Evolutionary conservation across 2,888 invertebrate species (phyloP).

Genomic region (Dasypogon diadema): DNA sequence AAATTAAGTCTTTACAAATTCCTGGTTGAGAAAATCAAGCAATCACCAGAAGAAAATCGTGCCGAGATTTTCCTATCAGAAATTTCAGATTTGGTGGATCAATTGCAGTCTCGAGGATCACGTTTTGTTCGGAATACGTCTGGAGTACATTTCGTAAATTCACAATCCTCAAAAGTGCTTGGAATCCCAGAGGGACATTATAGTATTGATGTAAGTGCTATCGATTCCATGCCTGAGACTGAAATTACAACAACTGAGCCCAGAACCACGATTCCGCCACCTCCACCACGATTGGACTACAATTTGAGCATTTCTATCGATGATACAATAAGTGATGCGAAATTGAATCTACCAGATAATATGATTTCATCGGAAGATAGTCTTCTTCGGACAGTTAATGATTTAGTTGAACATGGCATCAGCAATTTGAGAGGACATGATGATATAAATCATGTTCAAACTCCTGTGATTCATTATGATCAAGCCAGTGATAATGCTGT

Average conservation of each 20-base stretch:
- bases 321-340: constrained; percentile 65
- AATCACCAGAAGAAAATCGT: constrained; percentile 63
- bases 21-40: constrained; percentile 64
- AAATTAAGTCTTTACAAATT: constrained; percentile 63
- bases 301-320: constrained; percentile 66
- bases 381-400: constrained; percentile 65
- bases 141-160: constrained; percentile 65
- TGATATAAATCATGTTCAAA: constrained; percentile 41
- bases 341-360: constrained; percentile 65
- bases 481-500: constrained; percentile 68
- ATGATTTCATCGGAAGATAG: constrained; percentile 67
- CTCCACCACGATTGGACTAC: constrained; percentile 62
- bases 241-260: constrained; percentile 56
- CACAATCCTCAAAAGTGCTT: constrained; percentile 63
- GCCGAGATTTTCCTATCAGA: constrained; percentile 65
- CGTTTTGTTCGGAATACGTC: constrained; percentile 66
- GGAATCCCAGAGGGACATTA: constrained; percentile 68
- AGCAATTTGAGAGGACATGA: constrained; percentile 59
- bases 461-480: constrained; percentile 63
- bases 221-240: constrained; percentile 63
- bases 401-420: constrained; percentile 63
- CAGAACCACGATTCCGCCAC: constrained; percentile 55
- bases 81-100: constrained; percentile 65
- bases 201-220: constrained; percentile 64
- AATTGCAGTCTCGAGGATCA: constrained; percentile 65